phyloP scores from a whole-genome alignment of 1,140 invertebrate genomes.

The Penaeus indicus region DNA sequence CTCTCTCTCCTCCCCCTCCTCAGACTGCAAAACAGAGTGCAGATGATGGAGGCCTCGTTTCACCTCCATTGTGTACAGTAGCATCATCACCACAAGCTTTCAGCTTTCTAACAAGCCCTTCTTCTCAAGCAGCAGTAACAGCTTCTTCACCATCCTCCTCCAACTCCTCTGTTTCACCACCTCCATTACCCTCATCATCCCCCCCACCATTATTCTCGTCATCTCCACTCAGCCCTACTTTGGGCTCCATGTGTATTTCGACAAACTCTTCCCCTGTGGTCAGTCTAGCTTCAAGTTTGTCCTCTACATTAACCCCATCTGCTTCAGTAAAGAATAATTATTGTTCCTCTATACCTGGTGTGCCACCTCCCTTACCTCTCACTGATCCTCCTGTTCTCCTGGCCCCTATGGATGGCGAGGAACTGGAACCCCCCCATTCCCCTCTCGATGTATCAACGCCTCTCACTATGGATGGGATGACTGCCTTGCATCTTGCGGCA shows the following conservation, averaged over 20 bases:
- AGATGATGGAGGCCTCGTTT: slow-evolving; percentile 1
- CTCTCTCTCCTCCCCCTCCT: slow-evolving; percentile 23
- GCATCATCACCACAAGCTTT: slow-evolving; percentile 22
- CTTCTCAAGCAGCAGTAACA: slow-evolving; percentile 10
- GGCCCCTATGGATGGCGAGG: slow-evolving; percentile 49
- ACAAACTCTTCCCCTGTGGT: slow-evolving; percentile 13
- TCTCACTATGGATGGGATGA: slow-evolving; percentile 63
- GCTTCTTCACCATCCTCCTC: slow-evolving; percentile 5
- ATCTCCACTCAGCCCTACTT: not conserved
- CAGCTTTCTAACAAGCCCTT: slow-evolving; percentile 1
- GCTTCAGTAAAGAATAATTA: slow-evolving; percentile 30
- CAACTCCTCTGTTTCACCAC: not conserved
- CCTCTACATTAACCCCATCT: not conserved
- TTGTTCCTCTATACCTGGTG: slow-evolving; percentile 42
- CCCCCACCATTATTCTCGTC: slow-evolving; percentile 33
- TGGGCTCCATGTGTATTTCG: too few species aligned
- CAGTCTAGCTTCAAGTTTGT: slow-evolving; percentile 24
- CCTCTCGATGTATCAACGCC: slow-evolving; percentile 60
- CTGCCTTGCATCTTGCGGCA: slow-evolving; percentile 60
- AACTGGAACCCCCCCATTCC: slow-evolving; percentile 58
- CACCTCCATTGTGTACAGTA: slow-evolving; percentile 14
- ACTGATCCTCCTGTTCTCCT: slow-evolving; percentile 41
- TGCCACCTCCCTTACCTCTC: slow-evolving; percentile 49
- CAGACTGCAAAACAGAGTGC: not conserved
- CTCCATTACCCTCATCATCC: slow-evolving; percentile 40